Percentiles rank a stretch among this genome's conserved stretches.
phyloP scores from a whole-genome alignment of 2,888 invertebrate genomes.

The Drosophila limbata region DNA sequence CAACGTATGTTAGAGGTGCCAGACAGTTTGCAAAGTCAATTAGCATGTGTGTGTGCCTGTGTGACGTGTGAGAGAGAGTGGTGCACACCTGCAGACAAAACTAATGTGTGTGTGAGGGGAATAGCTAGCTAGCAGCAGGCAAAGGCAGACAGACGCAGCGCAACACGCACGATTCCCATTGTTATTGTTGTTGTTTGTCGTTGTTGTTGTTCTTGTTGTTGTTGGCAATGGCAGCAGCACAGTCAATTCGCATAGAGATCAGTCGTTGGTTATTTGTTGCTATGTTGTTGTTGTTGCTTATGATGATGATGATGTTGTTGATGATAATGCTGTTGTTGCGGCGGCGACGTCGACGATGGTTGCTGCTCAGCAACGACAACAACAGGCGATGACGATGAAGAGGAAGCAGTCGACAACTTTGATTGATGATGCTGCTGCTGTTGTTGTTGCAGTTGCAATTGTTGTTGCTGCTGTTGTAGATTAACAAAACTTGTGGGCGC shows the following conservation, averaged over 20 bases:
- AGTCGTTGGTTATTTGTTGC: constrained; percentile 76
- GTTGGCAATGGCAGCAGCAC: constrained; percentile 68
- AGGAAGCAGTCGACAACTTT: constrained; percentile 27
- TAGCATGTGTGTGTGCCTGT: not conserved
- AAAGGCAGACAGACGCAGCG: constrained; percentile 45
- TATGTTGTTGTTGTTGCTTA: constrained; percentile 48
- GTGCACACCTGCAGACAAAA: constrained; percentile 36
- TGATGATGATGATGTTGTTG: constrained; percentile 46
- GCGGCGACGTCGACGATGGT: constrained; percentile 19
- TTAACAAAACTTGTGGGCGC: constrained; percentile 79
- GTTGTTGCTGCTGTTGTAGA: constrained; percentile 58
- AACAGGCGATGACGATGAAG: constrained; percentile 20
- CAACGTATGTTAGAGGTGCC: constrained; percentile 7
- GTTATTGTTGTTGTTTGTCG: constrained; percentile 19
- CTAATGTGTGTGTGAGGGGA: constrained; percentile 1
- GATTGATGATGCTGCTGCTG: constrained; percentile 24
- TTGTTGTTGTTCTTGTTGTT: constrained; percentile 22
- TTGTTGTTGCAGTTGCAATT: constrained; percentile 21
- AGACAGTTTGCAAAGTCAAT: constrained; percentile 5
- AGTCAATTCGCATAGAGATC: constrained; percentile 83
- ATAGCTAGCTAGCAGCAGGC: constrained; percentile 51
- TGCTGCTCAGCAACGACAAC: constrained; percentile 24
- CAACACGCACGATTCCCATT: constrained; percentile 20
- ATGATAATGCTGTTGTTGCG: constrained; percentile 17
- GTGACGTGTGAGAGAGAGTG: not conserved